phyloP scores from a whole-genome alignment of 2,888 invertebrate genomes.

The Heliconius sara region DNA sequence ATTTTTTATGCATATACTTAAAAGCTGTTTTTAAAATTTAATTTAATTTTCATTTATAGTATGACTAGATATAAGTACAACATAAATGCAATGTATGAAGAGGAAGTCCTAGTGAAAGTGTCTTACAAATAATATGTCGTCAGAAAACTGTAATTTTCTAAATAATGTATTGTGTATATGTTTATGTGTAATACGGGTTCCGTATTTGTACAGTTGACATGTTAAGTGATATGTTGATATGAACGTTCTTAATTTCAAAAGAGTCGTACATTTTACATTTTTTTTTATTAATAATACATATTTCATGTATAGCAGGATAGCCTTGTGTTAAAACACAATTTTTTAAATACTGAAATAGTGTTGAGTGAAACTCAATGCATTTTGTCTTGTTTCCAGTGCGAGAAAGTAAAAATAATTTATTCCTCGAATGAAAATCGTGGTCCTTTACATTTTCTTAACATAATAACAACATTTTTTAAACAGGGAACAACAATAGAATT shows the following conservation, averaged over 20 bases:
- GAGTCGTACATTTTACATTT: too few species aligned
- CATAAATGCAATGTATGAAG: not conserved
- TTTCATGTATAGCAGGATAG: too few species aligned
- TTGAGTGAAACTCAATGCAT: too few species aligned
- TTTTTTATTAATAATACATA: not conserved
- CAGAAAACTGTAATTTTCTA: constrained; percentile 8
- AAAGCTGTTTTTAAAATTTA: not conserved
- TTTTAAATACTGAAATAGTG: too few species aligned
- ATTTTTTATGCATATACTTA: too few species aligned
- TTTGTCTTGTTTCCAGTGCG: too few species aligned
- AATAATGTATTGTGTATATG: not conserved
- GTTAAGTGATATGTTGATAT: too few species aligned
- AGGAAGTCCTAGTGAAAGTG: constrained; percentile 18
- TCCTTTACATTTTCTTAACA: too few species aligned
- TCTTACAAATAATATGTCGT: not conserved
- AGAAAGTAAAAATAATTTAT: too few species aligned
- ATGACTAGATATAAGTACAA: not conserved
- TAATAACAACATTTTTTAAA: not conserved
- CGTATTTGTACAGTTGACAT: not conserved
- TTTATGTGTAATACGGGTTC: not conserved
- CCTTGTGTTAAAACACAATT: too few species aligned
- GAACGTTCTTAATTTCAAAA: not conserved
- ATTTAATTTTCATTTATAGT: not conserved
- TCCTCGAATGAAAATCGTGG: too few species aligned
- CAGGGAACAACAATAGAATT: constrained; percentile 73